Percentiles rank a stretch among this genome's conserved stretches.
Evolutionary conservation across 2,888 invertebrate species (phyloP).

Genomic region (Rambutsinella grinnellia): DNA sequence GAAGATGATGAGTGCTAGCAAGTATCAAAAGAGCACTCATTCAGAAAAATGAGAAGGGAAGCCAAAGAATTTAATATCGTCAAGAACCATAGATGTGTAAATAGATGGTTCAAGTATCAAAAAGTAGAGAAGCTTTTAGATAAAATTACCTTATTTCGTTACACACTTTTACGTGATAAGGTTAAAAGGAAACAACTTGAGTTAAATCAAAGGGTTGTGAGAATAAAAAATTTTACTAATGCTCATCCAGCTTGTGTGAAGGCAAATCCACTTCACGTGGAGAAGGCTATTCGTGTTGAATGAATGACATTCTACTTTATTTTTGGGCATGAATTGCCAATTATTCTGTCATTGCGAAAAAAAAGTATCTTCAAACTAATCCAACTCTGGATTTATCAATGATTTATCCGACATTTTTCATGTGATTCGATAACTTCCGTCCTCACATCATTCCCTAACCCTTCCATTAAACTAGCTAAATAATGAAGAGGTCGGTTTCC

Average conservation of each 20-base stretch:
- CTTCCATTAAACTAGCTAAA: too few relatives aligned
- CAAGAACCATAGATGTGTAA: conserved; percentile 31
- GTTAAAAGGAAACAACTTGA: too few relatives aligned
- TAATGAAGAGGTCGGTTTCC: neutral
- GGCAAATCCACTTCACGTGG: neutral
- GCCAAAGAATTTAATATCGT: conserved; percentile 36
- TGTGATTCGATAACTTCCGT: neutral
- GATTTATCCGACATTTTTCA: neutral
- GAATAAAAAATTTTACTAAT: neutral
- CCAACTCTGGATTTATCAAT: conserved; percentile 2
- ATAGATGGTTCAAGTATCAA: conserved; percentile 33
- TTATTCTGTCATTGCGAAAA: neutral
- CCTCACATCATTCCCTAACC: neutral
- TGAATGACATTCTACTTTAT: neutral
- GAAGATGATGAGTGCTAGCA: too few relatives aligned
- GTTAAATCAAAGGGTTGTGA: conserved; percentile 1
- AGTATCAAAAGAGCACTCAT: neutral
- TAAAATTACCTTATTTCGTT: conserved; percentile 25
- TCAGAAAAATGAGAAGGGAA: neutral
- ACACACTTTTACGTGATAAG: too few relatives aligned
- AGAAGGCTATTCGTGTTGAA: neutral
- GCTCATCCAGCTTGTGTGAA: neutral
- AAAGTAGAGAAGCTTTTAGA: conserved; percentile 28
- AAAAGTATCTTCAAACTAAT: neutral
- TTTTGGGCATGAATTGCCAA: neutral